phyloP scores from a whole-genome alignment of 2,797 vertebrate genomes.

The Sebastes itinus region DNA sequence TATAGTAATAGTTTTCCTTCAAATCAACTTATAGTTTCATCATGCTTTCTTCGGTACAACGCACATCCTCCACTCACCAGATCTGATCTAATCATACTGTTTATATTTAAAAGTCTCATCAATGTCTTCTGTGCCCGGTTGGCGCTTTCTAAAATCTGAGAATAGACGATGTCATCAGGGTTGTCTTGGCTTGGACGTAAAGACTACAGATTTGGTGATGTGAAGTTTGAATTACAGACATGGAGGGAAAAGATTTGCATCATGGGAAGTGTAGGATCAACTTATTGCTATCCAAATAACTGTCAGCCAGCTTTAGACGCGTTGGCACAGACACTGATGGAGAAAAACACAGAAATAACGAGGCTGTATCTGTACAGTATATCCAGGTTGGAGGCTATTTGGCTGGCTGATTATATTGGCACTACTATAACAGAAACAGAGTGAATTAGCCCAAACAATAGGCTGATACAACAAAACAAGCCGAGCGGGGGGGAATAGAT shows the following conservation, averaged over 20 bases:
- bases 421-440: constrained; percentile 11
- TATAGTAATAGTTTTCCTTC: not conserved
- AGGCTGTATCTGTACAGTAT: constrained; percentile 1
- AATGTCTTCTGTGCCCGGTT: no score
- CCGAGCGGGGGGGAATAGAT: not conserved
- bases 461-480: not conserved
- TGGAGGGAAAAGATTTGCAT: not conserved
- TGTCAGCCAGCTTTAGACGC: not conserved
- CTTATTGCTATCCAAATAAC: not conserved
- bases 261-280: not conserved
- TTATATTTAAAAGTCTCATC: not conserved
- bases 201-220: not conserved
- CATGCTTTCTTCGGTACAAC: not conserved
- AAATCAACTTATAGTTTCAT: not conserved
- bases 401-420: constrained; percentile 31
- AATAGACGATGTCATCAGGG: not conserved
- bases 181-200: not conserved
- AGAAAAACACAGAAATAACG: constrained; percentile 20
- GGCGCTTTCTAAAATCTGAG: not conserved
- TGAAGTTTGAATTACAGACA: not conserved
- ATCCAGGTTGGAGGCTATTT: constrained; percentile 38
- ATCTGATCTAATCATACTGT: not conserved
- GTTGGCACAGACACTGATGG: constrained; percentile 2
- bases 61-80: no score
- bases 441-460: constrained; percentile 11